Evolutionary conservation across 2,888 invertebrate species (phyloP).

Genomic region (Argyra leucocephala): DNA sequence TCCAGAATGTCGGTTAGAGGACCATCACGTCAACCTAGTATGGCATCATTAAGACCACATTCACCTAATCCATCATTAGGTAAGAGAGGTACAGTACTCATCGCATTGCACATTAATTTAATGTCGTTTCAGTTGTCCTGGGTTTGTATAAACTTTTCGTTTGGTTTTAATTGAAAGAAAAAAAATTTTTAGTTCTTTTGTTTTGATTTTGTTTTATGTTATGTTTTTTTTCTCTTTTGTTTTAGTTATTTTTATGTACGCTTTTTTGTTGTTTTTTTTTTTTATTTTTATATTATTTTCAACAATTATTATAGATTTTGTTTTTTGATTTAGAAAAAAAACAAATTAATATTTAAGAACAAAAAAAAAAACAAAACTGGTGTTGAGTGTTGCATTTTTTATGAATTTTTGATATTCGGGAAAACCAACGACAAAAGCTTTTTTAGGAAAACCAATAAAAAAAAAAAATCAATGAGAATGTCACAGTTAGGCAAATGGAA

Average conservation of each 20-base stretch:
- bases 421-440: no score
- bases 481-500: no score
- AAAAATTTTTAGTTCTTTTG: conserved; percentile 11
- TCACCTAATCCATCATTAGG: conserved; percentile 50
- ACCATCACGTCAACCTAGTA: conserved; percentile 75
- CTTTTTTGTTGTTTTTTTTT: background rate
- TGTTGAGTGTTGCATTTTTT: no score
- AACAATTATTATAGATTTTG: no score
- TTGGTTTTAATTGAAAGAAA: conserved; percentile 1
- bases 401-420: no score
- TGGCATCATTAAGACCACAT: conserved; percentile 72
- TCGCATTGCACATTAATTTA: conserved; percentile 21
- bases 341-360: no score
- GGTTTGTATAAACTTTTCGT: conserved; percentile 14
- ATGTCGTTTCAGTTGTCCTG: conserved; percentile 13
- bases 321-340: no score
- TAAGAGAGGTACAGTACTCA: conserved; percentile 45
- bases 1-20: conserved; percentile 69
- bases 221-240: conserved; percentile 13
- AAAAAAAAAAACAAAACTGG: no score
- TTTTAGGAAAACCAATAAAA: no score
- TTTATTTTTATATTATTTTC: no score
- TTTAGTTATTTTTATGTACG: conserved; percentile 5
- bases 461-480: no score
- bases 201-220: conserved; percentile 14